A percentile compares a stretch with the other conserved stretches of the same genome.
Conservation (phyloP, 2,888 invertebrate species). For the Oconnorella tubifera region DNA sequence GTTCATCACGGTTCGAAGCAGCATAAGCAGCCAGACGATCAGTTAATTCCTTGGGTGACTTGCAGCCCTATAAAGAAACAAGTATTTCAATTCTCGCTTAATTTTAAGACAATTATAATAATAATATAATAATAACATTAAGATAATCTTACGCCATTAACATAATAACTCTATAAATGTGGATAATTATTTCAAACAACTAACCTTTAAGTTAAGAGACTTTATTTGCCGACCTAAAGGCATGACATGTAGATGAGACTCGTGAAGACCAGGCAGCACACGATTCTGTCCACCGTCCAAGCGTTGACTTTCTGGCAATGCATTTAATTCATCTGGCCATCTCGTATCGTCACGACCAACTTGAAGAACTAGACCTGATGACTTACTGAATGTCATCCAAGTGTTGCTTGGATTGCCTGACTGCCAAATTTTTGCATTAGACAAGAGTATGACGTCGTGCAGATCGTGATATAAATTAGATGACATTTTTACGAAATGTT, state of each 20-base stretch:
- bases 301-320: neutral
- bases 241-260: constrained; percentile 33
- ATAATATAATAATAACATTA: too few species aligned
- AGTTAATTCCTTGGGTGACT: constrained; percentile 20
- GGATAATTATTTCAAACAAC: too few species aligned
- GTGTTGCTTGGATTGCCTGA: constrained; percentile 5
- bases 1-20: constrained; percentile 8
- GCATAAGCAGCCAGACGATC: constrained; percentile 11
- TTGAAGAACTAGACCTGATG: constrained; percentile 19
- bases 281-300: constrained; percentile 16
- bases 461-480: too few species aligned
- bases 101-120: too few species aligned
- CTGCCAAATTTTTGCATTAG: constrained; percentile 28
- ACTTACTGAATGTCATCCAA: constrained; percentile 28
- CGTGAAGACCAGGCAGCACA: constrained; percentile 33
- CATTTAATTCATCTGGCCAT: constrained; percentile 1
- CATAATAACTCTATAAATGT: too few species aligned
- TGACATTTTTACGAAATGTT: too few species aligned
- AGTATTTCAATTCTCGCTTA: too few species aligned
- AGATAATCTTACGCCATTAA: too few species aligned
- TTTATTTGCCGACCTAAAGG: too few species aligned
- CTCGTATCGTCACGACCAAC: constrained; percentile 11
- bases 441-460: constrained; percentile 17
- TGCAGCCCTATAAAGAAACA: too few species aligned
- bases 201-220: too few species aligned